Conservation (phyloP, 1,140 invertebrate species). For the Argopecten irradians region DNA sequence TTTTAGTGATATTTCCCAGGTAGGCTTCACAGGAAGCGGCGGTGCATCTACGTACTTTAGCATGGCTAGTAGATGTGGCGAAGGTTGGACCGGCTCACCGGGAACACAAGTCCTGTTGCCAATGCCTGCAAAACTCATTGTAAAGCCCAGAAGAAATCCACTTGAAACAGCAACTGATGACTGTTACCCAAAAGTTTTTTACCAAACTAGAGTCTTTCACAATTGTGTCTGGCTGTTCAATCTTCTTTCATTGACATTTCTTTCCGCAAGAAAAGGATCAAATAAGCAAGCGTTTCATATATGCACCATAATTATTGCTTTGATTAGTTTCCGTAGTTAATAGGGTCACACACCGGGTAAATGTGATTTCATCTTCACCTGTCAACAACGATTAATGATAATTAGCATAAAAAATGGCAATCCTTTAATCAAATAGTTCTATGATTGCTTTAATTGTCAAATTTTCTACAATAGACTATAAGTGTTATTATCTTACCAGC, state of each 20-base stretch:
- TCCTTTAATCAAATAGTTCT: neutral
- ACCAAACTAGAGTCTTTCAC: neutral
- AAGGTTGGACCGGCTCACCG: neutral
- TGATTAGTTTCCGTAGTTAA: neutral
- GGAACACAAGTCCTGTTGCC: neutral
- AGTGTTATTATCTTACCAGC: neutral
- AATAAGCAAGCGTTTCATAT: neutral
- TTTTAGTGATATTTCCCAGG: conserved; percentile 59
- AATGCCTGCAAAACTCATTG: neutral
- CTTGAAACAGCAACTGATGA: neutral
- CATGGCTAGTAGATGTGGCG: neutral
- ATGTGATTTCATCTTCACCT: neutral
- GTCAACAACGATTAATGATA: neutral
- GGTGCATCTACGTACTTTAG: neutral
- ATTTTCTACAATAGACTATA: neutral
- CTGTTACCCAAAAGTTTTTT: neutral
- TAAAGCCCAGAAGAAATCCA: neutral
- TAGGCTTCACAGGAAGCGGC: neutral
- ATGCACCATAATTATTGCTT: neutral
- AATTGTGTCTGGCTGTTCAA: too few species aligned
- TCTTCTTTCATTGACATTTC: too few species aligned
- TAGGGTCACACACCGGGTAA: neutral
- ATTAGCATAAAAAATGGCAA: neutral
- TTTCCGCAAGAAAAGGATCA: neutral
- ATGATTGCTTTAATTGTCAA: neutral